A percentile compares a stretch with the other conserved stretches of the same genome.
Evolutionary conservation across 2,888 invertebrate genomes (phyloP).

Genomic region (Diploptera punctata): DNA sequence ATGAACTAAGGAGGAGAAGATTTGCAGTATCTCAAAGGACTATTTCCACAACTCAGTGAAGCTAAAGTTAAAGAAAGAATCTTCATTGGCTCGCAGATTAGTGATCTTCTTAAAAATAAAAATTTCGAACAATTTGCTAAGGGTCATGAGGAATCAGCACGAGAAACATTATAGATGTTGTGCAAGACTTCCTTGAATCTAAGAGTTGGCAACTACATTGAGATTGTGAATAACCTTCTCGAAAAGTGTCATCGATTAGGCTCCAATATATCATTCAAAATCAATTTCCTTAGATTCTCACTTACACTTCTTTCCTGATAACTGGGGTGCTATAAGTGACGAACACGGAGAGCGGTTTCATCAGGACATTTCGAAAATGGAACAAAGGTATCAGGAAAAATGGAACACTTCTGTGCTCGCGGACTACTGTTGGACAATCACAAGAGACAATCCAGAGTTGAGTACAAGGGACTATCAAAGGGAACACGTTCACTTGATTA

Average conservation of each 20-base stretch:
- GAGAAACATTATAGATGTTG: neutral
- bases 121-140: neutral
- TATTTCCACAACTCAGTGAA: neutral
- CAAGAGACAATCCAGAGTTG: neutral
- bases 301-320: neutral
- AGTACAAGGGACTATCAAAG: too few relatives aligned
- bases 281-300: neutral
- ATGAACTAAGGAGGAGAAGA: neutral
- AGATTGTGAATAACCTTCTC: neutral
- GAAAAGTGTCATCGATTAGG: neutral
- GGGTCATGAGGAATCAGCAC: neutral
- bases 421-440: neutral
- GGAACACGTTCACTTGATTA: too few relatives aligned
- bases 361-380: neutral
- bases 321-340: too few relatives aligned
- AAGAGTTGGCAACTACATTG: neutral
- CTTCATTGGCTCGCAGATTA: neutral
- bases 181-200: neutral
- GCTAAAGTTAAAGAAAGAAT: slow-evolving; percentile 3
- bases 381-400: neutral
- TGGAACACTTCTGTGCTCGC: neutral
- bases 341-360: neutral
- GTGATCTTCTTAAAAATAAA: neutral
- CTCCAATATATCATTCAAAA: too few relatives aligned
- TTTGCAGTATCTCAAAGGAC: neutral